A percentile compares a stretch with the other conserved stretches of the same genome.
phyloP scores from a whole-genome alignment of 1,140 invertebrate species.

The Lepidurus apus region DNA sequence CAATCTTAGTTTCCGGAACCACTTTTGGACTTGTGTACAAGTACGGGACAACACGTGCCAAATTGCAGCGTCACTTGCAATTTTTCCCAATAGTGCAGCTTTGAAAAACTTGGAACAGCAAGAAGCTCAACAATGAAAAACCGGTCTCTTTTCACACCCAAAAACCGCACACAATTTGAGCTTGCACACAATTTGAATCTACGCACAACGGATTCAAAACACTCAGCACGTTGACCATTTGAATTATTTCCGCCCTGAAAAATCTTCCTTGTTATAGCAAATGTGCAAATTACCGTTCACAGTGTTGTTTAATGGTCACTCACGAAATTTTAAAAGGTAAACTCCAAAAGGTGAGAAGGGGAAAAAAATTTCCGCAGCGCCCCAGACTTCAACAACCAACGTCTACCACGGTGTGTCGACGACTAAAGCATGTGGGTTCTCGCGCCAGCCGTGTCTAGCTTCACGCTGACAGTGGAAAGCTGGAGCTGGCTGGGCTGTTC shows the following conservation, averaged over 20 bases:
- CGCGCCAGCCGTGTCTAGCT: neutral
- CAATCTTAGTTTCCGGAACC: neutral
- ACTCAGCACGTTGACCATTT: too few species aligned
- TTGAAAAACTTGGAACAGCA: neutral
- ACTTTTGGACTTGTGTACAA: neutral
- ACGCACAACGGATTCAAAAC: neutral
- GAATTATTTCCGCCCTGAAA: too few species aligned
- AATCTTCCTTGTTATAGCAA: too few species aligned
- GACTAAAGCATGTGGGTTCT: neutral
- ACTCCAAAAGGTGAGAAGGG: too few species aligned
- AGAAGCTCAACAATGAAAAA: neutral
- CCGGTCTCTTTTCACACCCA: too few species aligned
- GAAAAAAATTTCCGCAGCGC: neutral
- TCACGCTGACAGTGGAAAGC: neutral
- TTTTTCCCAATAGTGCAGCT: neutral
- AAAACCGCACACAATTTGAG: neutral
- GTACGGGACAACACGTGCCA: neutral
- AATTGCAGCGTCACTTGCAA: neutral
- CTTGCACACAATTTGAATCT: neutral
- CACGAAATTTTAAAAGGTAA: too few species aligned
- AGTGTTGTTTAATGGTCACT: too few species aligned
- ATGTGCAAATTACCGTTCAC: too few species aligned
- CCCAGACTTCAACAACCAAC: neutral
- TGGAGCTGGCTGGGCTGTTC: too few species aligned
- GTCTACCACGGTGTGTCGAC: neutral